A percentile compares a stretch with the other conserved stretches of the same genome.
Evolutionary conservation across 2,113 vertebrate species (phyloP).

Genomic region (Myocastor coypus): DNA sequence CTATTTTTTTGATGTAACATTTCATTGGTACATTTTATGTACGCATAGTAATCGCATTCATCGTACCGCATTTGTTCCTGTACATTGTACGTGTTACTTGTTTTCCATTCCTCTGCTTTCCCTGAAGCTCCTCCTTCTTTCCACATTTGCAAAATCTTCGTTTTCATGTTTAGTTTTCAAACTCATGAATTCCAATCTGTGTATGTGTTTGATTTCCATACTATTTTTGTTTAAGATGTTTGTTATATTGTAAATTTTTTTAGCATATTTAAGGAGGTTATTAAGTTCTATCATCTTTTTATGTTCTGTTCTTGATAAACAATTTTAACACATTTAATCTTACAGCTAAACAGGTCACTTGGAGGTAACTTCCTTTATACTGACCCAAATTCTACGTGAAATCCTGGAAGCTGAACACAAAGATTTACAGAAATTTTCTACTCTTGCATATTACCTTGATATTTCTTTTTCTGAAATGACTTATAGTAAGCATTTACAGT

Average conservation of each 20-base stretch:
- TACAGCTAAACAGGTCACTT: background rate
- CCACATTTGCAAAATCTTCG: too few species aligned
- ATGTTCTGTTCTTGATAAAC: background rate
- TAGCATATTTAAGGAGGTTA: background rate
- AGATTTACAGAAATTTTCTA: background rate
- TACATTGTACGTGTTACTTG: too few species aligned
- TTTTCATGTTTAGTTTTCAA: conserved; percentile 66
- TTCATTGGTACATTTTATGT: too few species aligned
- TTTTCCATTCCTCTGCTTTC: too few species aligned
- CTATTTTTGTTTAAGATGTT: conserved; percentile 49
- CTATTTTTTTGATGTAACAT: background rate
- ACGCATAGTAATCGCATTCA: too few species aligned
- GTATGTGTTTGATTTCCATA: conserved; percentile 16
- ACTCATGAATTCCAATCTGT: conserved; percentile 51
- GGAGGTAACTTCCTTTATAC: background rate
- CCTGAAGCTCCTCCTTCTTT: too few species aligned
- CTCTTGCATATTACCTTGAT: background rate
- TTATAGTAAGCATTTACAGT: background rate
- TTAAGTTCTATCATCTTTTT: background rate
- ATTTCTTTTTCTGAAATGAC: background rate
- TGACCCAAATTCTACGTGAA: background rate
- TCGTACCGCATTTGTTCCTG: too few species aligned
- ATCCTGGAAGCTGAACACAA: background rate
- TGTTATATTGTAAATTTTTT: background rate
- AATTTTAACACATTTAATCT: background rate